These are phyloP conservation scores for Burhinus bistriatus DNA, from an alignment of 2,113 vertebrate genomes.

Conservation along the genomic window DNA sequence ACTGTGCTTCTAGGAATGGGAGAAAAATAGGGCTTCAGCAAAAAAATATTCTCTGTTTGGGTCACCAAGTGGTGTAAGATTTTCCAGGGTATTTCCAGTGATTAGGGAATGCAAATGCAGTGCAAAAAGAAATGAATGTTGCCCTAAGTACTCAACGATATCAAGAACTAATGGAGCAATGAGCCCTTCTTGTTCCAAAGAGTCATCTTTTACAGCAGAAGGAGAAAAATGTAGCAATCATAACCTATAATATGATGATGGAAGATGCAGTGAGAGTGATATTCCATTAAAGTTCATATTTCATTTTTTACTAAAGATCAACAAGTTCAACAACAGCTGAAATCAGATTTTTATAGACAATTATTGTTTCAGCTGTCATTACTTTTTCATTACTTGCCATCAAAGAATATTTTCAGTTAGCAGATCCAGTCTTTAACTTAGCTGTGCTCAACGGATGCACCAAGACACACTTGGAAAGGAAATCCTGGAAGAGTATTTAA, in stretches of 20 bases:
- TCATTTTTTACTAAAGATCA: slow-evolving; percentile 32
- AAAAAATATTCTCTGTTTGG: background rate
- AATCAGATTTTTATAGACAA: background rate
- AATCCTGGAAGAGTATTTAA: slow-evolving; percentile 58
- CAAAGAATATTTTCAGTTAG: slow-evolving; percentile 52
- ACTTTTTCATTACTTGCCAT: slow-evolving; percentile 35
- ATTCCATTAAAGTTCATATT: slow-evolving; percentile 13
- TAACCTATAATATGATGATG: background rate
- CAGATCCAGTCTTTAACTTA: slow-evolving; percentile 17
- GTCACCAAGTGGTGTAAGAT: background rate
- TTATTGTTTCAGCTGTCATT: slow-evolving; percentile 34
- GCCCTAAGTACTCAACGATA: background rate
- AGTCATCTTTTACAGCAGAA: slow-evolving; percentile 14
- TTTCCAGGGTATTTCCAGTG: slow-evolving; percentile 3
- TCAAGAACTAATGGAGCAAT: background rate
- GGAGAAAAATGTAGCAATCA: background rate
- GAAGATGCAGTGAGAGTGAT: background rate
- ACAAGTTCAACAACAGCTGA: slow-evolving; percentile 4
- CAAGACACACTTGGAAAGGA: slow-evolving; percentile 32
- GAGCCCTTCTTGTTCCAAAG: background rate
- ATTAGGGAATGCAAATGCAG: slow-evolving; percentile 13
- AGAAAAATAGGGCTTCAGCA: background rate
- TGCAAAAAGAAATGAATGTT: background rate
- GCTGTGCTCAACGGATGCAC: slow-evolving; percentile 31
- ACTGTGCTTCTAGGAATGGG: background rate